These are phyloP conservation scores for Leptobrachium ailaonicum DNA, from an alignment of 2,113 vertebrate species.

Conservation along the genomic window DNA sequence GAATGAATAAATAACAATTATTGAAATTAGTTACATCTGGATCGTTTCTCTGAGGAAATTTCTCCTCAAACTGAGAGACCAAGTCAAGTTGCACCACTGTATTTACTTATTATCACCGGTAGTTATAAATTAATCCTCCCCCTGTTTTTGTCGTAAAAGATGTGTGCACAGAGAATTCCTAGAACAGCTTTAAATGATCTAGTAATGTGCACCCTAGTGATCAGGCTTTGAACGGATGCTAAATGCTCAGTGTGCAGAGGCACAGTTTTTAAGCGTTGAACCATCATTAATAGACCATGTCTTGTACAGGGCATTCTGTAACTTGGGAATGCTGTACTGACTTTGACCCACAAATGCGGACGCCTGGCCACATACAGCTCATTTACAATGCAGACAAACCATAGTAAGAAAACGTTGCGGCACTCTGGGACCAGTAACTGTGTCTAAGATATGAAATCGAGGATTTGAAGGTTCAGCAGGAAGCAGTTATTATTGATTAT, in stretches of 20 bases:
- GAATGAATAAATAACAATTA: background rate
- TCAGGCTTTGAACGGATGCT: conserved; percentile 7
- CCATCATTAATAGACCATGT: background rate
- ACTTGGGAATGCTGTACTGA: background rate
- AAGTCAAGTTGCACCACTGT: background rate
- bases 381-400: background rate
- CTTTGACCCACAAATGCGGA: background rate
- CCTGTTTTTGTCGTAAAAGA: background rate
- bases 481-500: conserved; percentile 3
- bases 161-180: background rate
- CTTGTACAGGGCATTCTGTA: background rate
- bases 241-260: background rate
- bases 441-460: background rate
- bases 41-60: background rate
- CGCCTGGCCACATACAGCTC: background rate
- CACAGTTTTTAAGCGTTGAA: background rate
- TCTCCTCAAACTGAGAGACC: background rate
- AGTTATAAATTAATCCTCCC: background rate
- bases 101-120: background rate
- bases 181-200: conserved; percentile 9
- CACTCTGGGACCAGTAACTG: background rate
- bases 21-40: conserved; percentile 17
- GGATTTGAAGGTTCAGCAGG: background rate
- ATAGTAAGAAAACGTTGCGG: background rate
- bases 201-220: background rate